A percentile compares a stretch with the other conserved stretches of the same genome.
These are phyloP conservation scores for Nomada flava DNA, from an alignment of 2,888 invertebrate genomes.

Conservation along the genomic window DNA sequence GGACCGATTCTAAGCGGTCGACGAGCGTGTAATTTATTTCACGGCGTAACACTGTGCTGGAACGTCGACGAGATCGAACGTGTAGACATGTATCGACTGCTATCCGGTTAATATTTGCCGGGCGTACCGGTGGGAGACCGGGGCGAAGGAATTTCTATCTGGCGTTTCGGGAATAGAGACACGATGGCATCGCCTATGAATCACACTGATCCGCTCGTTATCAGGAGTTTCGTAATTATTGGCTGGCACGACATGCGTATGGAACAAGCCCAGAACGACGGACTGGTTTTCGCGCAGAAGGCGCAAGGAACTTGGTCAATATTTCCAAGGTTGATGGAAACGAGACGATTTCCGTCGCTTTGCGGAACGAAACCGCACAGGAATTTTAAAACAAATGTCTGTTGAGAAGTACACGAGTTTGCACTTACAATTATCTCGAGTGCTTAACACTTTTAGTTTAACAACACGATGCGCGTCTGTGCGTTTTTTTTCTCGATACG, in stretches of 20 bases:
- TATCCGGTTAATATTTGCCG: not conserved
- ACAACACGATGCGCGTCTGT: not conserved
- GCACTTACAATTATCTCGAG: conserved; percentile 48
- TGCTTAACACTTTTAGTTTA: conserved; percentile 8
- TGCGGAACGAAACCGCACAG: not conserved
- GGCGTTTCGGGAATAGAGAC: conserved; percentile 47
- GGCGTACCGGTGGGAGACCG: not conserved
- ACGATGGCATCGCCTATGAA: conserved; percentile 35
- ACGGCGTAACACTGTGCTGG: not conserved
- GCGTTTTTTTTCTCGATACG: not conserved
- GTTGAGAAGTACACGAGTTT: conserved; percentile 39
- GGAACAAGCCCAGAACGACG: conserved; percentile 5
- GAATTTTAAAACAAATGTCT: conserved; percentile 19
- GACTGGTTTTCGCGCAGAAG: conserved; percentile 56
- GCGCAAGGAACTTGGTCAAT: conserved; percentile 51
- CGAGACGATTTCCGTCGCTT: conserved; percentile 9
- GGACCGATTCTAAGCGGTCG: not conserved
- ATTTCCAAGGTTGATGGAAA: conserved; percentile 50
- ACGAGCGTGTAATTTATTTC: conserved; percentile 19
- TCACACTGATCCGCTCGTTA: conserved; percentile 46
- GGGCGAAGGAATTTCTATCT: conserved; percentile 32
- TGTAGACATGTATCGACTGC: not conserved
- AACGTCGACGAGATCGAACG: not conserved
- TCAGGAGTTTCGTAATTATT: conserved; percentile 51
- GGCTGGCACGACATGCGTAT: not conserved